A percentile compares a stretch with the other conserved stretches of the same genome.
phyloP scores from a whole-genome alignment of 2,113 vertebrate species.

The Corythornis cristatus region DNA sequence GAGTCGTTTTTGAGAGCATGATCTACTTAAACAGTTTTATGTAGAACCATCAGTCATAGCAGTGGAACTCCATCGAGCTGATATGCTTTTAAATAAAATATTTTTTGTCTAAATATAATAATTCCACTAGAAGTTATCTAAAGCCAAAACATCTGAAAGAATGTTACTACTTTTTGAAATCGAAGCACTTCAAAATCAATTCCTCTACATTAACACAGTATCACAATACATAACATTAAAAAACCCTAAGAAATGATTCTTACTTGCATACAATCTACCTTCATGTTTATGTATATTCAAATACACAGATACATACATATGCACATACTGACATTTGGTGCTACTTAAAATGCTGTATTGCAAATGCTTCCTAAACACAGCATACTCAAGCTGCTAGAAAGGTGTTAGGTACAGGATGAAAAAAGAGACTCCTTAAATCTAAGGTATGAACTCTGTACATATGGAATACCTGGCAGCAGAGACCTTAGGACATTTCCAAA shows the following conservation, averaged over 20 bases:
- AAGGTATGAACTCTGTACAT: background rate
- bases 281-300: background rate
- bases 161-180: background rate
- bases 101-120: background rate
- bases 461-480: slow-evolving; percentile 1
- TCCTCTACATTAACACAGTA: background rate
- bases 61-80: background rate
- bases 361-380: background rate
- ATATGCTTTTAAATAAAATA: background rate
- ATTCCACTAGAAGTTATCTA: background rate
- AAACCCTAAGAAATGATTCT: background rate
- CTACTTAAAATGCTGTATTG: slow-evolving; percentile 9
- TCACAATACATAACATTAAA: background rate
- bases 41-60: background rate
- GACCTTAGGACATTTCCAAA: background rate
- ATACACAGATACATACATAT: background rate
- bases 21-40: background rate
- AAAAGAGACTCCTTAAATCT: background rate
- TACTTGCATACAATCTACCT: background rate
- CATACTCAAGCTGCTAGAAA: background rate
- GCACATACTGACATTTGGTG: background rate
- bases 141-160: background rate
- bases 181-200: background rate
- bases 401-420: background rate
- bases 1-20: background rate